phyloP scores from a whole-genome alignment of 1,140 invertebrate genomes.

The Pissodes strobi region DNA sequence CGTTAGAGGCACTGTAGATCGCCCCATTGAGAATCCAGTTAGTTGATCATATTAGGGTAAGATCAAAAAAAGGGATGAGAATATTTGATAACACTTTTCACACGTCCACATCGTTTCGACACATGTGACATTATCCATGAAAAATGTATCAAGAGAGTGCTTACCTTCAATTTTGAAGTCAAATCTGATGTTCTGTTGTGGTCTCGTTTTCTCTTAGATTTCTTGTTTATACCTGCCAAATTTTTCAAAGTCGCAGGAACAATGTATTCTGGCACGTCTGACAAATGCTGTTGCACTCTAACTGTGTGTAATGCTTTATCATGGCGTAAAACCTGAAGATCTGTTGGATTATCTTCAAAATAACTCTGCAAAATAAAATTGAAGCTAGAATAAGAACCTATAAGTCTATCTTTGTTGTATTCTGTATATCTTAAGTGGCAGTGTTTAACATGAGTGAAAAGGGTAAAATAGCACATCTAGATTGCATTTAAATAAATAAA shows the following conservation, averaged over 20 bases:
- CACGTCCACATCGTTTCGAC: no score
- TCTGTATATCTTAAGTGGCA: no score
- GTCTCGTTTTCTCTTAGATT: slow-evolving; percentile 54
- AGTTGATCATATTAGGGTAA: no score
- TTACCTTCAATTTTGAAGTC: slow-evolving; percentile 42
- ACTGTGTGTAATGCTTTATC: slow-evolving; percentile 91
- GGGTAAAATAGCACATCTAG: no score
- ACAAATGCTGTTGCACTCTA: slow-evolving; percentile 80
- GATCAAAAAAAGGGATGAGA: no score
- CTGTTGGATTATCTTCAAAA: slow-evolving; percentile 93
- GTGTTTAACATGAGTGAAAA: no score
- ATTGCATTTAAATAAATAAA: no score
- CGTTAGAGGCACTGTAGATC: no score
- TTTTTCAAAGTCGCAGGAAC: slow-evolving; percentile 76
- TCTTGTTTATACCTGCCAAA: slow-evolving; percentile 58
- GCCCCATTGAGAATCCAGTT: no score
- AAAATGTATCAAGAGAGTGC: no score
- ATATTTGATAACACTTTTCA: no score
- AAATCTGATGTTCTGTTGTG: slow-evolving; percentile 36
- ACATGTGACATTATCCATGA: no score
- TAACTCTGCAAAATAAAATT: slow-evolving; percentile 67
- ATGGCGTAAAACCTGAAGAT: slow-evolving; percentile 85
- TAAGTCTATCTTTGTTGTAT: background rate
- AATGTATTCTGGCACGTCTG: slow-evolving; percentile 94
- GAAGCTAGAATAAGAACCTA: background rate